Evolutionary conservation across 2,888 invertebrate genomes (phyloP).

Genomic region (Phalera bucephala): DNA sequence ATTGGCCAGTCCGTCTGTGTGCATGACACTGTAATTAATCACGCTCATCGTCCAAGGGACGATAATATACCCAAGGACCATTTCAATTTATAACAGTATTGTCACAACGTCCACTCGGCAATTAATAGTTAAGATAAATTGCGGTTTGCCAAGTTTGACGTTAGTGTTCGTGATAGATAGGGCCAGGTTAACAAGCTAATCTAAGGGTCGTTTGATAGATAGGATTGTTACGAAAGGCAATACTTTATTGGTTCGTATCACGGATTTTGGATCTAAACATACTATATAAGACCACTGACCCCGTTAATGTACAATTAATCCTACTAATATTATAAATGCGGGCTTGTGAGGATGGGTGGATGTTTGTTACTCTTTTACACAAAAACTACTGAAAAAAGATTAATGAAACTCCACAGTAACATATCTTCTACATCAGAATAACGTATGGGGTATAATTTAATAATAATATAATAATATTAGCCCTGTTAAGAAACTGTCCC

Average conservation of each 20-base stretch:
- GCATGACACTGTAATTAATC: slow-evolving; percentile 69
- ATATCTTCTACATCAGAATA: too few species aligned
- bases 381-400: too few species aligned
- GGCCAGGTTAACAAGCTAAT: not conserved
- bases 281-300: too few species aligned
- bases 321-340: too few species aligned
- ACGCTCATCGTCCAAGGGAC: slow-evolving; percentile 60
- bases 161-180: not conserved
- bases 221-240: not conserved
- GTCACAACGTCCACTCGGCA: slow-evolving; percentile 53
- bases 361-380: too few species aligned
- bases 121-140: slow-evolving; percentile 59
- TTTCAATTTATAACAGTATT: slow-evolving; percentile 67
- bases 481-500: too few species aligned
- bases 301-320: too few species aligned
- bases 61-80: slow-evolving; percentile 69
- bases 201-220: not conserved
- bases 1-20: slow-evolving; percentile 60
- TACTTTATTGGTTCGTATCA: not conserved
- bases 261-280: too few species aligned
- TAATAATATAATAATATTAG: too few species aligned
- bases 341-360: too few species aligned
- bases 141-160: slow-evolving; percentile 25
- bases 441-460: too few species aligned
- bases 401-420: too few species aligned